These are phyloP conservation scores for Punctoribates punctum DNA, from an alignment of 2,888 invertebrate genomes.

Conservation along the genomic window DNA sequence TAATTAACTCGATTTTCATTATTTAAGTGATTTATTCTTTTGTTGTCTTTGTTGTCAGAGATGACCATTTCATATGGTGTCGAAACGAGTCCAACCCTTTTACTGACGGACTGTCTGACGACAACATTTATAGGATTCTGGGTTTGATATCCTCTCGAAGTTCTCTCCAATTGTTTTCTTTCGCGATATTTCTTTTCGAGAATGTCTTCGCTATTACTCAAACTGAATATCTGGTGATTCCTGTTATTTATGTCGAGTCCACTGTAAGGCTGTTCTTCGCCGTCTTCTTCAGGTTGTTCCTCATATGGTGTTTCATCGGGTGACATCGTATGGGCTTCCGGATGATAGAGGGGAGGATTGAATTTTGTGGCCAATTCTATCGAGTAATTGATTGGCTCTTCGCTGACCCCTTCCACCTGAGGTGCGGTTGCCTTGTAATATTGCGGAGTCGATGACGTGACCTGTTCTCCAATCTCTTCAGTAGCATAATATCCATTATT, in stretches of 20 bases:
- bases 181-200: background rate
- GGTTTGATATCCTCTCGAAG: background rate
- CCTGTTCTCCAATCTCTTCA: conserved; percentile 39
- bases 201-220: conserved; percentile 27
- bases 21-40: too few species aligned
- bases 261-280: background rate
- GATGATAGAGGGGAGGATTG: conserved; percentile 44
- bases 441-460: conserved; percentile 21
- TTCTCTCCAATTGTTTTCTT: background rate
- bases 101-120: background rate
- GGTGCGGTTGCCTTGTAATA: conserved; percentile 40
- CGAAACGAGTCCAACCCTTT: background rate
- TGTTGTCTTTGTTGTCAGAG: too few species aligned
- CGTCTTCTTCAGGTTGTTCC: background rate
- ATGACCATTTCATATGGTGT: too few species aligned
- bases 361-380: conserved; percentile 32
- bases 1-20: too few species aligned
- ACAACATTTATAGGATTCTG: background rate
- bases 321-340: conserved; percentile 34
- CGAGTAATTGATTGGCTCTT: background rate
- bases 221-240: conserved; percentile 22
- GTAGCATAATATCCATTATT: conserved; percentile 40
- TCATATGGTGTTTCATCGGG: too few species aligned
- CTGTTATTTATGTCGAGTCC: background rate
- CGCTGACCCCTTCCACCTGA: conserved; percentile 12